Evolutionary conservation across 2,113 vertebrate species (phyloP).

Genomic region (Osmerus eperlanus): DNA sequence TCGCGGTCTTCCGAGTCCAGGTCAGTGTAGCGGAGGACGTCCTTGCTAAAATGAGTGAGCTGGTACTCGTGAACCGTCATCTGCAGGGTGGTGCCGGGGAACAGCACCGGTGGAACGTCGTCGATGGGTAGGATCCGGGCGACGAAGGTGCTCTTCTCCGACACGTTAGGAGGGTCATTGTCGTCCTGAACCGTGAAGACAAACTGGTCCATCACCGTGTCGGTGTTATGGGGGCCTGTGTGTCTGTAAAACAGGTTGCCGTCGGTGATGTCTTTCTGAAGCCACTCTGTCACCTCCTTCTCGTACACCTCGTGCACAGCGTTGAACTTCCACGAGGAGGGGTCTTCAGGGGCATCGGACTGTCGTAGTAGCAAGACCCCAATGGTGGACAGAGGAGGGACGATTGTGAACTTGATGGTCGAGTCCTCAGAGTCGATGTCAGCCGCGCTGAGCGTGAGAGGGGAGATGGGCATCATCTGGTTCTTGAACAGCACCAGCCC

Average conservation of each 20-base stretch:
- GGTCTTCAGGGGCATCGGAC: conserved; percentile 77
- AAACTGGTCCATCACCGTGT: conserved; percentile 81
- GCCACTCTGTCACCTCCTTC: conserved; percentile 84
- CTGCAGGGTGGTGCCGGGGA: conserved; percentile 79
- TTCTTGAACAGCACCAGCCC: conserved; percentile 86
- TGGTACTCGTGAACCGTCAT: conserved; percentile 89
- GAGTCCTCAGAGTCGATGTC: conserved; percentile 93
- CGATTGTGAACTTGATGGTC: conserved; percentile 79
- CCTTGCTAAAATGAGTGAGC: conserved; percentile 82
- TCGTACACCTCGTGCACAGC: conserved; percentile 81
- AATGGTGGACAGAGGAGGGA: conserved; percentile 67
- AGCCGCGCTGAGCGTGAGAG: conserved; percentile 82
- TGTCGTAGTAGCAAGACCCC: conserved; percentile 86
- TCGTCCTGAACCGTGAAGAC: conserved; percentile 87
- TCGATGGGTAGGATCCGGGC: conserved; percentile 84
- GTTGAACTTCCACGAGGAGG: conserved; percentile 79
- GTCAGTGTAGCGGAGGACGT: conserved; percentile 87
- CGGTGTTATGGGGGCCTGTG: conserved; percentile 80
- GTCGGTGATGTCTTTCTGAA: conserved; percentile 85
- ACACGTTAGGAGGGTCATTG: conserved; percentile 90
- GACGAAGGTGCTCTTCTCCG: conserved; percentile 77
- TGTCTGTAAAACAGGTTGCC: conserved; percentile 87
- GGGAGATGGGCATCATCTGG: conserved; percentile 78
- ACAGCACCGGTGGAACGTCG: conserved; percentile 82
- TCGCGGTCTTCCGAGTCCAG: conserved; percentile 89